Conservation (phyloP, 2,113 vertebrate species). For the Leptobrachium ailaonicum region DNA sequence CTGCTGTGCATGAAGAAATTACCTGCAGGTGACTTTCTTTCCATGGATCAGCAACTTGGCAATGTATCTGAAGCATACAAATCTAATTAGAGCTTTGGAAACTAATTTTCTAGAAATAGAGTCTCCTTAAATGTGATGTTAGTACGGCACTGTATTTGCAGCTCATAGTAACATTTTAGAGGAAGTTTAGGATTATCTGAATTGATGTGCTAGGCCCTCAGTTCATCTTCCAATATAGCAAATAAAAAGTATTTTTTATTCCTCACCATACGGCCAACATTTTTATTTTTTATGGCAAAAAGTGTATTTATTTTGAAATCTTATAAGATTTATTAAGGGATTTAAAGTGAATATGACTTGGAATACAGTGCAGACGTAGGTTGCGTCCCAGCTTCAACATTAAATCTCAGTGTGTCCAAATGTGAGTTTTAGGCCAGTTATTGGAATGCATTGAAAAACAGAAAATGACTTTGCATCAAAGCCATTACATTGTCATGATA, state of each 20-base stretch:
- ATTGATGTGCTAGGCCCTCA: not conserved
- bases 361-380: no score
- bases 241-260: not conserved
- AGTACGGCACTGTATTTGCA: conserved; percentile 19
- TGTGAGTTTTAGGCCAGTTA: no score
- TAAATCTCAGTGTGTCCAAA: no score
- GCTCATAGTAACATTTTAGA: not conserved
- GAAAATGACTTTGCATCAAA: no score
- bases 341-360: not conserved
- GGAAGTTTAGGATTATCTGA: not conserved
- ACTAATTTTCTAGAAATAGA: conserved; percentile 24
- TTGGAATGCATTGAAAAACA: no score
- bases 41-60: conserved; percentile 40
- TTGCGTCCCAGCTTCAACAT: no score
- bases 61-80: conserved; percentile 38
- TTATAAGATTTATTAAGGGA: not conserved
- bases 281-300: not conserved
- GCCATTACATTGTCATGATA: no score
- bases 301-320: not conserved
- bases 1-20: conserved; percentile 45
- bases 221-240: not conserved
- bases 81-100: conserved; percentile 42
- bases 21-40: conserved; percentile 42
- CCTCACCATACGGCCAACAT: not conserved
- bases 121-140: conserved; percentile 27